Evolutionary conservation across 2,113 vertebrate species (phyloP), one percentile per base, ranked within the genome.

Genomic region (Promerops cafer): DNA sequence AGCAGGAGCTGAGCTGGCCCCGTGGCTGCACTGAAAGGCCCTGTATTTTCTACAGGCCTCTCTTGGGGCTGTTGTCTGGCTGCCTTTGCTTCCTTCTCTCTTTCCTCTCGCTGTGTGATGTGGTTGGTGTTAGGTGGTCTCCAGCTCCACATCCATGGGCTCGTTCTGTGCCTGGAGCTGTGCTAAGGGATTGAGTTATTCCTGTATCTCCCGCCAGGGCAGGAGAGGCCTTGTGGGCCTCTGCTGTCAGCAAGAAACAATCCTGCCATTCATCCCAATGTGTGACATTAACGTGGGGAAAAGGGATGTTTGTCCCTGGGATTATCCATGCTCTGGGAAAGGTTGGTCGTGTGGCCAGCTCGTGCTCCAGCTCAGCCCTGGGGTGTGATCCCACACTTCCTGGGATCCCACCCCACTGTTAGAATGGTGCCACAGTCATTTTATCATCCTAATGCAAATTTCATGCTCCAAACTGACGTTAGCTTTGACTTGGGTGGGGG

Each of bases 401-500:
- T 23, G 35, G 14, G 10, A 28, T 65, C 69, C 6, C 1, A 74
- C 6, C 49, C 57, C 1, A 0, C 65, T 75, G 44, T 12, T 39
- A 14, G 30, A 66, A 6, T 11, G 4, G 11, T 54, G 11, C 50
- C 24, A 28, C 9, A 27, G 84, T 65, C 17, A 2, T 35, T 31
- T 47, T 33, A 23, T 47, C 61, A 53, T 31, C 80, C 68, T 3
- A 1, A 63, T 64, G 82, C 54, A 59, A 45, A 76, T 60, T 16
- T 19, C 3, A 0, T 16, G 16, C 59, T 75, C 33, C 47, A 16
- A 4, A 39, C 13, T 3, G 1, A 15, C 15, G 19, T 27, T 30
- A 22, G 19, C 61, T 45, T 83, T 70, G 21, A 2, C 33, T 37
- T 39, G 71, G 40, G 40, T n/a, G 17, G 35, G 47, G 11, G 13